These are phyloP conservation scores for Pampus argenteus DNA, from an alignment of 2,797 vertebrate species.

Conservation along the genomic window DNA sequence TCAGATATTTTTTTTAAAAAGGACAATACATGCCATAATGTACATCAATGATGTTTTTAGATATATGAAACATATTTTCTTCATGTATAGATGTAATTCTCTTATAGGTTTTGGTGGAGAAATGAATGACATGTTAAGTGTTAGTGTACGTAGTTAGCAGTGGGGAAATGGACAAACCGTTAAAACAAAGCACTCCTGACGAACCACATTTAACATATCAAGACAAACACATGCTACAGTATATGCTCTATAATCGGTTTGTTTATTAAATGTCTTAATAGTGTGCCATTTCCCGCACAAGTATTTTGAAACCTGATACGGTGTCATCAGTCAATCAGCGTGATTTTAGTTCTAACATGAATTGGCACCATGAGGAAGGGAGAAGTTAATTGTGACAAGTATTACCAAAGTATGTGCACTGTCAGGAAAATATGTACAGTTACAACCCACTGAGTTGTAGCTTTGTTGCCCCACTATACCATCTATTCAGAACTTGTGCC, in stretches of 20 bases:
- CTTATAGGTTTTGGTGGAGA: slow-evolving; percentile 78
- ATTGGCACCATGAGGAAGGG: slow-evolving; percentile 37
- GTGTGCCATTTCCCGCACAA: slow-evolving; percentile 39
- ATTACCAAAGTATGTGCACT: slow-evolving; percentile 33
- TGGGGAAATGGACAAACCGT: slow-evolving; percentile 62
- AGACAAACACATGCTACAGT: slow-evolving; percentile 46
- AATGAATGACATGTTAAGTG: slow-evolving; percentile 76
- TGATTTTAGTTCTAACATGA: slow-evolving; percentile 33
- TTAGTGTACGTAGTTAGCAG: slow-evolving; percentile 75
- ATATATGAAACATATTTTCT: slow-evolving; percentile 81
- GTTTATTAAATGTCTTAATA: slow-evolving; percentile 72
- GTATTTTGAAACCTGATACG: slow-evolving; percentile 53
- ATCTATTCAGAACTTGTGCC: slow-evolving; percentile 53
- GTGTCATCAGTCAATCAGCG: slow-evolving; percentile 28
- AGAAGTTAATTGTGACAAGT: slow-evolving; percentile 9
- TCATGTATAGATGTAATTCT: slow-evolving; percentile 80
- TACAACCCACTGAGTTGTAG: slow-evolving; percentile 2
- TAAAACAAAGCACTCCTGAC: slow-evolving; percentile 73
- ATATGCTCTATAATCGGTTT: slow-evolving; percentile 37
- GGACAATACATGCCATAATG: slow-evolving; percentile 80
- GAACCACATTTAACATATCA: slow-evolving; percentile 50
- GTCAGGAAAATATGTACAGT: slow-evolving; percentile 33
- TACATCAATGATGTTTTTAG: slow-evolving; percentile 81
- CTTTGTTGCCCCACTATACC: slow-evolving; percentile 26
- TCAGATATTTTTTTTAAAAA: slow-evolving; percentile 77